Evolutionary conservation across 2,113 vertebrate genomes (phyloP).

Genomic region (Myiagra hebetior): DNA sequence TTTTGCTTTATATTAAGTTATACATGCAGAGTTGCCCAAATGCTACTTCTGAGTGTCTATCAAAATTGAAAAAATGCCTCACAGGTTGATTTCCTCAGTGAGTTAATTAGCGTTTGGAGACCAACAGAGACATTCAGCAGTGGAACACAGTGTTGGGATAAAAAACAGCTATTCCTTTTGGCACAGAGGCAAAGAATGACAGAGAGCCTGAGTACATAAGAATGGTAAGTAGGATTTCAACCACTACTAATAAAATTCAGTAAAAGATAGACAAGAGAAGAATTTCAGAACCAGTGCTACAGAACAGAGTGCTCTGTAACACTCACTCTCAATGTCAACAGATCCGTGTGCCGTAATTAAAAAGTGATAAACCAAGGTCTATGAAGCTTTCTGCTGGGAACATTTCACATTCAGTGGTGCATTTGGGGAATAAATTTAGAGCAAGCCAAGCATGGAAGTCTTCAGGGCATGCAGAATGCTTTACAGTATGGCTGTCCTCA

Average conservation of each 20-base stretch:
- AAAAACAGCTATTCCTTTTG: neutral
- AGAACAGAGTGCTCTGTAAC: too few species aligned
- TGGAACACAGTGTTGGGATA: neutral
- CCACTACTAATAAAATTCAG: neutral
- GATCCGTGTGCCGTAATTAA: neutral
- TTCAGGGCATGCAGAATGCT: neutral
- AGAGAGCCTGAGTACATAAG: neutral
- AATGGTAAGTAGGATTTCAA: neutral
- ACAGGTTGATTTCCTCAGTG: neutral
- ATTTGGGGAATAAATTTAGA: slow-evolving; percentile 25
- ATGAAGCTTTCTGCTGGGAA: neutral
- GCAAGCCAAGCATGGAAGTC: neutral
- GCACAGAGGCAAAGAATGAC: neutral
- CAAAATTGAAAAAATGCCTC: neutral
- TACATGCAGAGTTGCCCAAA: neutral
- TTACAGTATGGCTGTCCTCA: neutral
- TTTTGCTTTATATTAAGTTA: neutral
- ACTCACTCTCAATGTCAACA: neutral
- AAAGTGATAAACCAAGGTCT: neutral
- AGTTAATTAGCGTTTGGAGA: neutral
- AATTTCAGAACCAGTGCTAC: neutral
- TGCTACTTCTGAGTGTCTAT: neutral
- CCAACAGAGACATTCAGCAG: neutral
- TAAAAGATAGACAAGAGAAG: neutral
- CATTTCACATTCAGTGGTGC: neutral